Base-by-base conservation (phyloP, 2,797 vertebrate genomes). In the Poecilia picta region DNA sequence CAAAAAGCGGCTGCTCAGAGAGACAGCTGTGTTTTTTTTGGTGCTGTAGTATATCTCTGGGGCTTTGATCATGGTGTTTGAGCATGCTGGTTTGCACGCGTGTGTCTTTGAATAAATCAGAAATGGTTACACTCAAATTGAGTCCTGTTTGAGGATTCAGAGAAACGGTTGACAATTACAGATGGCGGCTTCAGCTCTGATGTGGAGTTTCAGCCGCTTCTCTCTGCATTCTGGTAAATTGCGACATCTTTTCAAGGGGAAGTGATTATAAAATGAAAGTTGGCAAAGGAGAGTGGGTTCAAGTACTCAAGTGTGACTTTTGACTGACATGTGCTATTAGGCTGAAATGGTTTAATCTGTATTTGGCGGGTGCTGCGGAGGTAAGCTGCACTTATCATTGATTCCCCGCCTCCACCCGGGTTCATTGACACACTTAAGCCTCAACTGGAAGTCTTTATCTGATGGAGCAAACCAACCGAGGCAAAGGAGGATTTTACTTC, bases 391-490 rank as follows among this genome's bases (percentile, higher is more conserved):
- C 91, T 94, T 92, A 91, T 94, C 89, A 89, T 83, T 87, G 92
- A 93, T 92, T 87, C 85, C 83, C 84, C 85, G 39, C 80, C 82
- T 78, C 79, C 75, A 80, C 80, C 72, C 45, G 47, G 84, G 77
- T 89, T 95, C 92, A 94, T 91, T 94, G 94, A 94, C 93, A 94
- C 89, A 92, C 90, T 92, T 94, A 94, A 94, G 83, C 91, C 89
- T 91, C 85, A 25, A 88, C 89, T 90, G 88, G 90, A 85, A 81
- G 84, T 85, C 89, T 89, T 93, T 87, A 92, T 94, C 91, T 89
- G 89, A 94, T 93, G 83, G 64, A 84, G 81, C 78, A 15, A 88
- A 83, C 85, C 88, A 93, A 87, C 83, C 79, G 84, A 90, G 81
- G 87, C 80, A 83, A 87, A 90, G 86, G 77, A 88, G 90, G 84